Evolutionary conservation across 2,113 vertebrate species (phyloP).

Genomic region (Chrysochloris asiatica): DNA sequence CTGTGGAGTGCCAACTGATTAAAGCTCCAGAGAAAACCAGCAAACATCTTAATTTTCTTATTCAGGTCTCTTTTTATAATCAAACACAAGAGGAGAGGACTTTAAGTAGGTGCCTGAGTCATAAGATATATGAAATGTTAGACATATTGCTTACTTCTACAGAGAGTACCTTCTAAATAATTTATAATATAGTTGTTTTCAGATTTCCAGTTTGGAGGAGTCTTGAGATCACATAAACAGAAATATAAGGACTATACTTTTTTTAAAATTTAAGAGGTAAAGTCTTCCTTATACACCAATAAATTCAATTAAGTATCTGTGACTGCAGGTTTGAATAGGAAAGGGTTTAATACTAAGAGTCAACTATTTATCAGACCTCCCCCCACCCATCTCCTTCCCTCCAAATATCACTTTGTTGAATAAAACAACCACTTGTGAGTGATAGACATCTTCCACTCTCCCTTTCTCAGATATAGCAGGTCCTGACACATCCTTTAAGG

Average conservation of each 20-base stretch:
- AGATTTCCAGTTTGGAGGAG: constrained; percentile 61
- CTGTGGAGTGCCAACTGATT: constrained; percentile 63
- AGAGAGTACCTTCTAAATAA: constrained; percentile 70
- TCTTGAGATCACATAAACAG: constrained; percentile 63
- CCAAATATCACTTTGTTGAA: constrained; percentile 54
- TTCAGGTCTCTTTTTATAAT: constrained; percentile 63
- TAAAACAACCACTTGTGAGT: background rate
- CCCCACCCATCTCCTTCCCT: background rate
- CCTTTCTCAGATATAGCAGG: constrained; percentile 10
- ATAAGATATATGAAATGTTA: constrained; percentile 70
- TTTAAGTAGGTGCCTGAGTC: constrained; percentile 68
- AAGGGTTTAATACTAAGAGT: constrained; percentile 50
- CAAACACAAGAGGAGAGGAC: constrained; percentile 61
- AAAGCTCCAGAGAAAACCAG: constrained; percentile 56
- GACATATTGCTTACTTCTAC: constrained; percentile 64
- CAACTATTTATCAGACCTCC: constrained; percentile 23
- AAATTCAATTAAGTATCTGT: constrained; percentile 39
- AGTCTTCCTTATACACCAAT: constrained; percentile 43
- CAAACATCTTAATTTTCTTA: constrained; percentile 65
- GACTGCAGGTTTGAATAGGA: constrained; percentile 58
- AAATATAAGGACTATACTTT: constrained; percentile 26
- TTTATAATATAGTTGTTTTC: constrained; percentile 58
- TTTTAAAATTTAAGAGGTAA: constrained; percentile 45
- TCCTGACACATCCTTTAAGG: constrained; percentile 35
- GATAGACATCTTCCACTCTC: background rate